phyloP scores from a whole-genome alignment of 2,888 invertebrate species.

The Diadegma fenestrale region DNA sequence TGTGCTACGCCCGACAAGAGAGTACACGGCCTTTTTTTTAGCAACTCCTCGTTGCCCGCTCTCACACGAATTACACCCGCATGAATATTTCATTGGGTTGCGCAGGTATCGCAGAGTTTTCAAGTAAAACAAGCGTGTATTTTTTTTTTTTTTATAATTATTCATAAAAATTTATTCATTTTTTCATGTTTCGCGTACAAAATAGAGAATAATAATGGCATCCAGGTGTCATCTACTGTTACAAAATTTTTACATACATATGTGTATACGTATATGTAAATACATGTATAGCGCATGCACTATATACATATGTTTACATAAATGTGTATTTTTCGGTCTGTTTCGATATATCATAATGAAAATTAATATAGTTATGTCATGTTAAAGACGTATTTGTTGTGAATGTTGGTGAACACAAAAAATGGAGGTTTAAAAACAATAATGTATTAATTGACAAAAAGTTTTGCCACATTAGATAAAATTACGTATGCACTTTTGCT shows the following conservation, averaged over 20 bases:
- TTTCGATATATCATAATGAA: slow-evolving; percentile 47
- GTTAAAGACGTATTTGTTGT: slow-evolving; percentile 57
- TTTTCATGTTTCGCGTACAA: slow-evolving; percentile 78
- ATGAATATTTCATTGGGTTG: slow-evolving; percentile 34
- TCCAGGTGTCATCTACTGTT: slow-evolving; percentile 80
- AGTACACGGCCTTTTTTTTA: slow-evolving; percentile 63
- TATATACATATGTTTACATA: slow-evolving; percentile 66
- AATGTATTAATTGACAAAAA: slow-evolving; percentile 54
- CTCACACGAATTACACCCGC: slow-evolving; percentile 40
- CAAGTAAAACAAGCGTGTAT: not conserved
- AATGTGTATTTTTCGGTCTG: not conserved
- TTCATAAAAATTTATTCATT: slow-evolving; percentile 56
- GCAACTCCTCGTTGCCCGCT: slow-evolving; percentile 32
- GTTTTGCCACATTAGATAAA: slow-evolving; percentile 43
- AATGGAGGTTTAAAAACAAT: slow-evolving; percentile 42
- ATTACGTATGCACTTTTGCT: not conserved
- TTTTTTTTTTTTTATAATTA: slow-evolving; percentile 14
- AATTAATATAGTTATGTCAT: slow-evolving; percentile 64
- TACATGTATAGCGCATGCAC: slow-evolving; percentile 69
- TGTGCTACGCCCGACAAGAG: slow-evolving; percentile 47
- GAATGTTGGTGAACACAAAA: slow-evolving; percentile 69
- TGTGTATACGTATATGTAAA: slow-evolving; percentile 32
- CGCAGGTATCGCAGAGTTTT: not conserved
- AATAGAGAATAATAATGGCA: slow-evolving; percentile 81
- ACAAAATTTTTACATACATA: slow-evolving; percentile 76